Percentiles rank a stretch among this genome's conserved stretches.
These are phyloP conservation scores for Synergus gifuensis DNA, from an alignment of 2,888 invertebrate genomes.

Conservation along the genomic window DNA sequence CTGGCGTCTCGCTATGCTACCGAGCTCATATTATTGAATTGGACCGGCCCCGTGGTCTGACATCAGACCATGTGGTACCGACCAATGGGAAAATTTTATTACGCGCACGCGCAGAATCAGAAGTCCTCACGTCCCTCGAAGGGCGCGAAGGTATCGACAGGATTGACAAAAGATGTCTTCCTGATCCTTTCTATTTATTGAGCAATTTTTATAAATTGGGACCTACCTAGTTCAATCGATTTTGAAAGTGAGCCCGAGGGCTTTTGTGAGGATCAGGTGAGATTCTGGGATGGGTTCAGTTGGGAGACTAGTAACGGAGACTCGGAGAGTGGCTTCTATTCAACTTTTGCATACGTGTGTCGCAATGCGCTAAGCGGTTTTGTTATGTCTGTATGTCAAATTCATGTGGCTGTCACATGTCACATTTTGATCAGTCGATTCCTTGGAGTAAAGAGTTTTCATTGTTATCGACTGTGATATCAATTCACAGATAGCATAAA, in stretches of 20 bases:
- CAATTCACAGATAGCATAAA: background rate
- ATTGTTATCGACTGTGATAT: background rate
- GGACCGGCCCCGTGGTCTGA: slow-evolving; percentile 83
- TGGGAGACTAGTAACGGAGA: background rate
- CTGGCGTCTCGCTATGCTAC: slow-evolving; percentile 67
- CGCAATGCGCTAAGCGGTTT: background rate
- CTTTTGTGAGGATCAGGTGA: background rate
- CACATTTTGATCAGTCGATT: slow-evolving; percentile 10
- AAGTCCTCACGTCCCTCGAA: slow-evolving; percentile 17
- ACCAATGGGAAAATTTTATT: slow-evolving; percentile 81
- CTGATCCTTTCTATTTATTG: background rate
- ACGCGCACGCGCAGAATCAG: slow-evolving; percentile 69
- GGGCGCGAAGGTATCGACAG: background rate
- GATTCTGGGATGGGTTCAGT: background rate
- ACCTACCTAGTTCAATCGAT: background rate
- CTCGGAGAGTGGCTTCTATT: background rate
- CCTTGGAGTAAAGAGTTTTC: background rate
- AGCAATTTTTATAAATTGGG: background rate
- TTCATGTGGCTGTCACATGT: slow-evolving; percentile 30
- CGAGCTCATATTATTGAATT: slow-evolving; percentile 77
- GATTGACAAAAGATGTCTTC: background rate
- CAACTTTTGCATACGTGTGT: background rate
- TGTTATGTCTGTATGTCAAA: background rate
- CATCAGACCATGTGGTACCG: slow-evolving; percentile 86
- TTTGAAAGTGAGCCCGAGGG: background rate